These are phyloP conservation scores for Hippocampus mohnikei DNA, from an alignment of 2,113 vertebrate genomes.

Conservation along the genomic window DNA sequence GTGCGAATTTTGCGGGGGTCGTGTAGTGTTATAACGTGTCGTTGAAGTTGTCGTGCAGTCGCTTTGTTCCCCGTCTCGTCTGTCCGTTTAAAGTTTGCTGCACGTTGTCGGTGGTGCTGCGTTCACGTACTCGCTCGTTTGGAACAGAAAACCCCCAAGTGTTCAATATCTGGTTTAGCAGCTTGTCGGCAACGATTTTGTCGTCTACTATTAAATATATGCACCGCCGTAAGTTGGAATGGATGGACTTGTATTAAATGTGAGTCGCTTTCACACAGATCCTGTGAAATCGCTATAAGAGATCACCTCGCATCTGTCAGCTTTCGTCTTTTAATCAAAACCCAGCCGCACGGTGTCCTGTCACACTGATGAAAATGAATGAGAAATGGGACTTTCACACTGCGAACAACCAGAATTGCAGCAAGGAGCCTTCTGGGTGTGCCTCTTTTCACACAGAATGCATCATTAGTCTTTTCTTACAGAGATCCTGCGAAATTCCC, in stretches of 20 bases:
- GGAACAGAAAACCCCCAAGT: not conserved
- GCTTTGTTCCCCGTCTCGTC: not conserved
- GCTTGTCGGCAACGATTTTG: not conserved
- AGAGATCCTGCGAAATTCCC: too few species aligned
- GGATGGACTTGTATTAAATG: not conserved
- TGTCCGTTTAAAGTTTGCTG: slow-evolving; percentile 35
- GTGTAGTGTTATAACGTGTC: not conserved
- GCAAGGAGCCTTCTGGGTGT: too few species aligned
- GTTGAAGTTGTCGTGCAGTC: too few species aligned
- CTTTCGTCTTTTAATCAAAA: too few species aligned
- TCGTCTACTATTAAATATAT: not conserved
- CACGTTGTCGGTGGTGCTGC: not conserved
- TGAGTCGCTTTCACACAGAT: not conserved
- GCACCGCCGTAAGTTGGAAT: not conserved
- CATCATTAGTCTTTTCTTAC: too few species aligned
- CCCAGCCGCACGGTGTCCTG: too few species aligned
- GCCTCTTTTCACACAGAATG: too few species aligned
- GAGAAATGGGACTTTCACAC: too few species aligned
- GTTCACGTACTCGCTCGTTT: not conserved
- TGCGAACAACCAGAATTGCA: too few species aligned
- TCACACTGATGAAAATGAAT: too few species aligned
- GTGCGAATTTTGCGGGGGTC: not conserved
- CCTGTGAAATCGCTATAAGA: not conserved
- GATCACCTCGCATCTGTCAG: not conserved
- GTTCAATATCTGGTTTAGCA: not conserved